Conservation (phyloP, 2,888 invertebrate species). For the Cheilosia pagana region DNA sequence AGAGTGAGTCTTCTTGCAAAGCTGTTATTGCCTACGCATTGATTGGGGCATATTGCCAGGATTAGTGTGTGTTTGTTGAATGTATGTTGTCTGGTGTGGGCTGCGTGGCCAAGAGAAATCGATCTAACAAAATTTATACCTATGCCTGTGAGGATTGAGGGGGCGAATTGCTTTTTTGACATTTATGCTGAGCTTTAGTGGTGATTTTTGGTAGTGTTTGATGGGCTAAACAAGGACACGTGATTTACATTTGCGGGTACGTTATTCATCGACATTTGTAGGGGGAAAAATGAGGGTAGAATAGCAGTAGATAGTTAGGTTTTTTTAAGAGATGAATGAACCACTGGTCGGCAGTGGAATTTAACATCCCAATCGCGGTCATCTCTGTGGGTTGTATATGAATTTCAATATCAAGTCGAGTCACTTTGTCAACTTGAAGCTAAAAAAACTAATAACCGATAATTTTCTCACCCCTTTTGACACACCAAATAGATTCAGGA, state of each 20-base stretch:
- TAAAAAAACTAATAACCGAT: no score
- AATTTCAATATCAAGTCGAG: no score
- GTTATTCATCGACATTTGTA: conserved; percentile 4
- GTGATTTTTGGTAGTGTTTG: conserved; percentile 43
- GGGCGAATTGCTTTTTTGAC: conserved; percentile 20
- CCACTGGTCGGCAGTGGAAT: no score
- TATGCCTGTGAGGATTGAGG: conserved; percentile 5
- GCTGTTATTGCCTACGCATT: conserved; percentile 42
- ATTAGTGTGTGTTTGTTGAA: conserved; percentile 41
- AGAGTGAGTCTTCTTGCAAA: conserved; percentile 33
- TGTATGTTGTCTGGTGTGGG: conserved; percentile 26
- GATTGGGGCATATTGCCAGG: conserved; percentile 53
- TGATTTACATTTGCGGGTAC: conserved; percentile 10
- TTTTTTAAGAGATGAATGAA: no score
- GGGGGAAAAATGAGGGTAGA: no score
- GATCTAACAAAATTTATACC: conserved; percentile 63
- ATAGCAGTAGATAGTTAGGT: no score
- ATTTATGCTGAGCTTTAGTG: conserved; percentile 22
- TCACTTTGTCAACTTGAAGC: no score
- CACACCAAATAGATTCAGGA: no score
- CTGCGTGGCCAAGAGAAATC: conserved; percentile 45
- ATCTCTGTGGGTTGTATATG: no score
- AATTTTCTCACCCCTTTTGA: no score
- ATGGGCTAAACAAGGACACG: conserved; percentile 6
- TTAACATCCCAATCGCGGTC: no score